Conservation (phyloP, 2,888 invertebrate genomes). For the Digitonthophagus gazella region DNA sequence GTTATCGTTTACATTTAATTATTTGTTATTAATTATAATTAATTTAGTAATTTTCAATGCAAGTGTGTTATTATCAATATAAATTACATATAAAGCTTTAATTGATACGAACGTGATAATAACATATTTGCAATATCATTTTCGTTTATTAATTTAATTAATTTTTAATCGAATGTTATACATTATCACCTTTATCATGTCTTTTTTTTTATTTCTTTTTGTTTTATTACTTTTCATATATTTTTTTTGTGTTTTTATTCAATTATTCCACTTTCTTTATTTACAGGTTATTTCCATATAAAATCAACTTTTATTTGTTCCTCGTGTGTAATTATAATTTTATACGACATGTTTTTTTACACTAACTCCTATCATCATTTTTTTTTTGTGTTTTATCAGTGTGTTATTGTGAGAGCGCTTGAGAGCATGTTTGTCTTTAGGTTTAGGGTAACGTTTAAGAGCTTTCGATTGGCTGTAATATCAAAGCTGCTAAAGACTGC, state of each 20-base stretch:
- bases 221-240: conserved; percentile 45
- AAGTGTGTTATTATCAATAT: background rate
- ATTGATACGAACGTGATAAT: background rate
- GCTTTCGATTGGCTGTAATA: conserved; percentile 3
- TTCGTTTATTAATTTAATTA: conserved; percentile 20
- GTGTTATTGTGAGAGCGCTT: conserved; percentile 30
- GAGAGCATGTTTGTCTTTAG: conserved; percentile 52
- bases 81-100: conserved; percentile 26
- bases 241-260: conserved; percentile 44
- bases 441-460: conserved; percentile 44
- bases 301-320: conserved; percentile 21
- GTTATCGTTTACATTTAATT: background rate
- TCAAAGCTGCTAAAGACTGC: conserved; percentile 1
- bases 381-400: conserved; percentile 41
- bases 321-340: conserved; percentile 31
- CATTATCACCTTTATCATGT: conserved; percentile 17
- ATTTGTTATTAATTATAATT: background rate
- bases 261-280: conserved; percentile 33
- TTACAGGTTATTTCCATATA: conserved; percentile 34
- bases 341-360: conserved; percentile 21
- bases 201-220: conserved; percentile 26
- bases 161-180: conserved; percentile 21
- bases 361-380: conserved; percentile 20
- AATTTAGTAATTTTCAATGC: background rate
- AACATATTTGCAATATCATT: conserved; percentile 7